Conservation (phyloP, 1,140 invertebrate species). For the Colletes latitarsis region DNA sequence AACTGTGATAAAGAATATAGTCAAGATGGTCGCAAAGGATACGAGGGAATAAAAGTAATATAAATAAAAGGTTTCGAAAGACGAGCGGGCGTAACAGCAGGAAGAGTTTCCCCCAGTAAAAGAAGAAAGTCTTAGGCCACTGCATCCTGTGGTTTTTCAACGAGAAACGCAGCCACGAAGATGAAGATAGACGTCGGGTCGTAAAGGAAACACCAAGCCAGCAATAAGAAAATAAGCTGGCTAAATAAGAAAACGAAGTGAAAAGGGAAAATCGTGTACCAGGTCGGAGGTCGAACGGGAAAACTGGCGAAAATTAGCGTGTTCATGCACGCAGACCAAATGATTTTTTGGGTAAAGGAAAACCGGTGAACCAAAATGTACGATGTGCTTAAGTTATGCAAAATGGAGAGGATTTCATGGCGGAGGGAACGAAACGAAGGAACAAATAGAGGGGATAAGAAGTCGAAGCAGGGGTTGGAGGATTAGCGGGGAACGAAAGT, state of each 20-base stretch:
- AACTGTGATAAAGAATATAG: too few species aligned
- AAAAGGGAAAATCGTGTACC: constrained; percentile 26
- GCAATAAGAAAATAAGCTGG: constrained; percentile 42
- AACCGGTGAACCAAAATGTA: background rate
- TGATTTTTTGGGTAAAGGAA: background rate
- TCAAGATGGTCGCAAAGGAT: too few species aligned
- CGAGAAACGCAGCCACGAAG: constrained; percentile 32
- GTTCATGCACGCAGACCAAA: constrained; percentile 3
- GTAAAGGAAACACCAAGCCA: constrained; percentile 9
- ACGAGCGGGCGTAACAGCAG: constrained; percentile 25
- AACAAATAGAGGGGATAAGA: constrained; percentile 28
- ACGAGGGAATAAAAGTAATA: constrained; percentile 29
- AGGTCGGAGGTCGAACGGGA: constrained; percentile 2
- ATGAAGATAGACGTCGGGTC: constrained; percentile 33
- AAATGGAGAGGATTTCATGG: constrained; percentile 29
- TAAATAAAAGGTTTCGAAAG: constrained; percentile 37
- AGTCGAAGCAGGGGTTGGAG: constrained; percentile 8
- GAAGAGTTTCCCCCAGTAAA: constrained; percentile 32
- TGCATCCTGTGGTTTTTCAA: constrained; percentile 37
- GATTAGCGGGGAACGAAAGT: constrained; percentile 20
- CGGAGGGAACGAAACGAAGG: constrained; percentile 6
- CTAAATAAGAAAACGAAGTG: constrained; percentile 23
- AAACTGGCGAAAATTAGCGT: constrained; percentile 21
- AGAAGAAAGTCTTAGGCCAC: constrained; percentile 29
- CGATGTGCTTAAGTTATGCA: background rate